Percentiles rank a stretch among this genome's conserved stretches.
Evolutionary conservation across 2,797 vertebrate species (phyloP).

Genomic region (Sylvia borin): DNA sequence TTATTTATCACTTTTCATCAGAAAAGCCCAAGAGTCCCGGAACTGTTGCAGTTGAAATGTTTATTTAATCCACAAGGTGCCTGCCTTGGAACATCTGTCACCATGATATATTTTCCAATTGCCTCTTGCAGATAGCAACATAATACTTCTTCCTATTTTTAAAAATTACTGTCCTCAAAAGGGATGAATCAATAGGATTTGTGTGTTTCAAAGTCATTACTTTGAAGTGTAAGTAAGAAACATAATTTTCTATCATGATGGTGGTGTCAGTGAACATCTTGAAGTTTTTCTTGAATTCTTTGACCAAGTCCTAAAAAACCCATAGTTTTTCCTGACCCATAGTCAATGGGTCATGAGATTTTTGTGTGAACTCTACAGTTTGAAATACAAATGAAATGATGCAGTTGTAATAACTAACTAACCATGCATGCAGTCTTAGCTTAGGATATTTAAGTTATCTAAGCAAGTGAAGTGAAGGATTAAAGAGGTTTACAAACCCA

Average conservation of each 20-base stretch:
- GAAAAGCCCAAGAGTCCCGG: background rate
- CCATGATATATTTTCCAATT: background rate
- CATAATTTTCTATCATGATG: background rate
- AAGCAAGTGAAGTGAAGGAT: background rate
- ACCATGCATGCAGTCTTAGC: background rate
- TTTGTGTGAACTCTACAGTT: background rate
- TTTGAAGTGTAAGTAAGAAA: background rate
- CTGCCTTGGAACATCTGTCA: background rate
- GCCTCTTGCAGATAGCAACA: background rate
- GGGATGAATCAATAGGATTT: background rate
- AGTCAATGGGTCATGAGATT: background rate
- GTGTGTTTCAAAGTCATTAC: background rate
- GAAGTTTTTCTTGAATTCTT: background rate
- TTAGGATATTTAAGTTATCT: background rate
- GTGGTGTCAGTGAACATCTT: background rate
- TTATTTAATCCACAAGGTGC: constrained; percentile 9
- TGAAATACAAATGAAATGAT: background rate
- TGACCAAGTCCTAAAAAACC: background rate
- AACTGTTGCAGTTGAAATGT: background rate
- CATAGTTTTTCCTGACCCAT: background rate
- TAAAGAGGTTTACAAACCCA: background rate
- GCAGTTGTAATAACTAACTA: background rate
- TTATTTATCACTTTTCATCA: background rate
- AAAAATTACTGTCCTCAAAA: constrained; percentile 5
- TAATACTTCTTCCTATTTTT: background rate